Evolutionary conservation across 2,888 invertebrate species (phyloP).

Genomic region (Tethea ocularis): DNA sequence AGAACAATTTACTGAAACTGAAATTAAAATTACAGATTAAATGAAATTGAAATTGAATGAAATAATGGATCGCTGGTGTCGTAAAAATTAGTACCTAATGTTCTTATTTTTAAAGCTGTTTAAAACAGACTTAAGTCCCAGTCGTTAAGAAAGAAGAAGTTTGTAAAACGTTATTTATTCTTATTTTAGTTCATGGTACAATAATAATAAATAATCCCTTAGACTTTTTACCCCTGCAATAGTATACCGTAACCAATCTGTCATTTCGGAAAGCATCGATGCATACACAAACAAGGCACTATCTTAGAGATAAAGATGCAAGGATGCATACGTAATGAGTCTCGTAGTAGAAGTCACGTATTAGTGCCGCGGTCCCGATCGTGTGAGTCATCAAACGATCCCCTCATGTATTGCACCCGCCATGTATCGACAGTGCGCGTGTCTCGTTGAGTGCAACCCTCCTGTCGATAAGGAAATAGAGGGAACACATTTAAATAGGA

Average conservation of each 20-base stretch:
- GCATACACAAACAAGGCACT: too few relatives aligned
- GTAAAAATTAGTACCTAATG: too few relatives aligned
- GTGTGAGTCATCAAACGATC: conserved; percentile 46
- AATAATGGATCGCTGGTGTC: too few relatives aligned
- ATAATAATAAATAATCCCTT: too few relatives aligned
- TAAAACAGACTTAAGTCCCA: background rate
- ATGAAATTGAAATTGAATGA: too few relatives aligned
- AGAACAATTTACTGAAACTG: too few relatives aligned
- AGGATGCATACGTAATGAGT: conserved; percentile 11
- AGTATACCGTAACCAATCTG: too few relatives aligned
- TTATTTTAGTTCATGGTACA: background rate
- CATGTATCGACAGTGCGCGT: conserved; percentile 31
- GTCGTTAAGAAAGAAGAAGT: background rate
- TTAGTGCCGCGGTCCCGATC: conserved; percentile 16
- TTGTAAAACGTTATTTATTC: background rate
- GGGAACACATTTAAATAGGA: conserved; percentile 79
- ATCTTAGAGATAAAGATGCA: too few relatives aligned
- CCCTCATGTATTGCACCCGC: conserved; percentile 38
- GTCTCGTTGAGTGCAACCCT: conserved; percentile 39
- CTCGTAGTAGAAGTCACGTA: conserved; percentile 6
- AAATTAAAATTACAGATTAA: too few relatives aligned
- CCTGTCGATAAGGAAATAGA: conserved; percentile 67
- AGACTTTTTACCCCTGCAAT: too few relatives aligned
- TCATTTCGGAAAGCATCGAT: too few relatives aligned
- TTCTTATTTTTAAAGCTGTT: too few relatives aligned